Conservation (phyloP, 1,140 invertebrate genomes). For the Diuraphis noxia region DNA sequence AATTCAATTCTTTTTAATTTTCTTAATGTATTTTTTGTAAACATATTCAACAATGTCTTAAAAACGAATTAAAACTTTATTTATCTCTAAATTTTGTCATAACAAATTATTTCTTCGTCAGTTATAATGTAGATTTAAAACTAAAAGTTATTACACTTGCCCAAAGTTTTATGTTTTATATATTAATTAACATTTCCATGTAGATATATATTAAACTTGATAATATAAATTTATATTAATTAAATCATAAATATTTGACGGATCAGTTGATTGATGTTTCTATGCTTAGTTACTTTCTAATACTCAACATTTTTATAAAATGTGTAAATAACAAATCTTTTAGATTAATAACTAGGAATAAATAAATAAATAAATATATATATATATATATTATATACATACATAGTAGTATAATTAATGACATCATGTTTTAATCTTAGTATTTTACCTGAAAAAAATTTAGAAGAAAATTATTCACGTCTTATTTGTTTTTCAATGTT, state of each 20-base stretch:
- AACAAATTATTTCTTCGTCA: not conserved
- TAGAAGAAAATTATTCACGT: not conserved
- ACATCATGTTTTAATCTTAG: not conserved
- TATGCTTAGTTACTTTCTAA: not conserved
- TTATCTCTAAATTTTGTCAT: not conserved
- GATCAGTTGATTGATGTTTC: not conserved
- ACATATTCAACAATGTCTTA: not conserved
- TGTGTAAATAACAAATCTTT: not conserved
- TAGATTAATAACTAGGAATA: not conserved
- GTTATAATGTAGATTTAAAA: constrained; percentile 3
- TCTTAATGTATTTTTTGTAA: not conserved
- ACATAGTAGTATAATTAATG: not conserved
- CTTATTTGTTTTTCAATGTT: not conserved
- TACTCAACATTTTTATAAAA: not conserved
- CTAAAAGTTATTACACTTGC: not conserved
- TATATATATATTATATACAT: too few relatives aligned
- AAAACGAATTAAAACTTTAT: not conserved
- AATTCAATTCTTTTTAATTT: not conserved
- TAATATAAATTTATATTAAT: not conserved
- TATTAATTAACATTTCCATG: not conserved
- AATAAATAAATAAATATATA: too few relatives aligned
- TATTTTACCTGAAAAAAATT: not conserved
- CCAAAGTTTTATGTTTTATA: not conserved
- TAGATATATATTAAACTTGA: not conserved
- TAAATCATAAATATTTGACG: not conserved